phyloP scores from a whole-genome alignment of 2,888 invertebrate species.

The Leucoptera coffeella region DNA sequence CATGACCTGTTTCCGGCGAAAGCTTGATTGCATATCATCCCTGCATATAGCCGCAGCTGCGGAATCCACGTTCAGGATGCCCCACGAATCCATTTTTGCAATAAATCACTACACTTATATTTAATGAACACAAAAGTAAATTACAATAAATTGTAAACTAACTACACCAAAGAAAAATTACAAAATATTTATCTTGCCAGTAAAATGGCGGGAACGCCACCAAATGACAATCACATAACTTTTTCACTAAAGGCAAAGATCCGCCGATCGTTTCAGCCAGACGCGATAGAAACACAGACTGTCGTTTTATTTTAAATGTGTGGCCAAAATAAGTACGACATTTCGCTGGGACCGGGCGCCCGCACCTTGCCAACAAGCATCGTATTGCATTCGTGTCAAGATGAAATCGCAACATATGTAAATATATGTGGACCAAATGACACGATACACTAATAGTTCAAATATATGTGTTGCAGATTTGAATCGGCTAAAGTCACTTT shows the following conservation, averaged over 20 bases:
- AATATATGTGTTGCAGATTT: neutral
- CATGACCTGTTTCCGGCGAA: conserved; percentile 33
- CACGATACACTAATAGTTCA: neutral
- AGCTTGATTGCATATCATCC: conserved; percentile 57
- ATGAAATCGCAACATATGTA: conserved; percentile 1
- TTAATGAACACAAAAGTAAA: too few species aligned
- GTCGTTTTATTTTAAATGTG: conserved; percentile 22
- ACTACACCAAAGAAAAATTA: conserved; percentile 2
- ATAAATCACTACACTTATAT: too few species aligned
- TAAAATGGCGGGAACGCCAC: too few species aligned
- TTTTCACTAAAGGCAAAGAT: too few species aligned
- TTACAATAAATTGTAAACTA: too few species aligned
- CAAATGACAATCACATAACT: conserved; percentile 18
- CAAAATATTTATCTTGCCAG: neutral
- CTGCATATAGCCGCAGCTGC: conserved; percentile 62
- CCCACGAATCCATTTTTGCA: conserved; percentile 64
- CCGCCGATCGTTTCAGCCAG: too few species aligned
- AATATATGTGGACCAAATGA: neutral
- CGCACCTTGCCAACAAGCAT: conserved; percentile 38
- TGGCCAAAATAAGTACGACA: conserved; percentile 51
- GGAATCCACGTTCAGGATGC: conserved; percentile 59
- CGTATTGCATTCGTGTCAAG: conserved; percentile 39
- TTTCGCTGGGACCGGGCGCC: conserved; percentile 48
- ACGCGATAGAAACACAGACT: too few species aligned
- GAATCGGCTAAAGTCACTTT: too few species aligned